Conservation (phyloP, 1,140 invertebrate genomes). For the Periplaneta americana region DNA sequence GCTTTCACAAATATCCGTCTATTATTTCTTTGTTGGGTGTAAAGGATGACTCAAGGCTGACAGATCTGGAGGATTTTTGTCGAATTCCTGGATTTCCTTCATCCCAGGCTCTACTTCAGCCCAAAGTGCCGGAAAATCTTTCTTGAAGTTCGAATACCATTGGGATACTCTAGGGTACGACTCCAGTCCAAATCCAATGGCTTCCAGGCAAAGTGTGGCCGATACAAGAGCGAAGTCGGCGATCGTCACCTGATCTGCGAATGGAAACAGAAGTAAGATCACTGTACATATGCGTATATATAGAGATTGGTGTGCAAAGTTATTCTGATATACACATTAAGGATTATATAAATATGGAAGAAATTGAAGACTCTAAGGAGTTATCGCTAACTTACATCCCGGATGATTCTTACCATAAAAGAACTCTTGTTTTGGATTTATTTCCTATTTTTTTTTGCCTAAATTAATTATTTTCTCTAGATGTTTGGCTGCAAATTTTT, state of each 20-base stretch:
- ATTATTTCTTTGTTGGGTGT: slow-evolving; percentile 42
- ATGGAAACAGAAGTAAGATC: slow-evolving; percentile 13
- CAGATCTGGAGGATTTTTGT: slow-evolving; percentile 61
- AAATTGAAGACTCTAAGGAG: no score
- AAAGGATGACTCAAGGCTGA: slow-evolving; percentile 61
- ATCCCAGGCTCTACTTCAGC: slow-evolving; percentile 56
- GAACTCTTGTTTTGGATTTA: no score
- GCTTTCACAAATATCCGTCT: no score
- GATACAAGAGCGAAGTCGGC: slow-evolving; percentile 65
- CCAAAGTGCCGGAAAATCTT: slow-evolving; percentile 59
- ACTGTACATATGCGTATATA: background rate
- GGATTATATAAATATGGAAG: no score
- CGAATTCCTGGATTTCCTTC: slow-evolving; percentile 56
- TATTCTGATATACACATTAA: no score
- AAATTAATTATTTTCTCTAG: no score
- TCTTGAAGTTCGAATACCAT: slow-evolving; percentile 65
- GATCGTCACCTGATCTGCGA: slow-evolving; percentile 58
- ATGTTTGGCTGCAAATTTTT: no score
- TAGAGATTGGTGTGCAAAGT: no score
- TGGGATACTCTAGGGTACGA: slow-evolving; percentile 45
- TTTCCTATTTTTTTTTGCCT: no score
- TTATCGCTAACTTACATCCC: no score
- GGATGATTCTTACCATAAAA: no score
- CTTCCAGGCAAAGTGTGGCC: slow-evolving; percentile 64
- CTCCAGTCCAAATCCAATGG: slow-evolving; percentile 55